These are phyloP conservation scores for Cavia aperea DNA, from an alignment of 2,113 vertebrate genomes.

Conservation along the genomic window DNA sequence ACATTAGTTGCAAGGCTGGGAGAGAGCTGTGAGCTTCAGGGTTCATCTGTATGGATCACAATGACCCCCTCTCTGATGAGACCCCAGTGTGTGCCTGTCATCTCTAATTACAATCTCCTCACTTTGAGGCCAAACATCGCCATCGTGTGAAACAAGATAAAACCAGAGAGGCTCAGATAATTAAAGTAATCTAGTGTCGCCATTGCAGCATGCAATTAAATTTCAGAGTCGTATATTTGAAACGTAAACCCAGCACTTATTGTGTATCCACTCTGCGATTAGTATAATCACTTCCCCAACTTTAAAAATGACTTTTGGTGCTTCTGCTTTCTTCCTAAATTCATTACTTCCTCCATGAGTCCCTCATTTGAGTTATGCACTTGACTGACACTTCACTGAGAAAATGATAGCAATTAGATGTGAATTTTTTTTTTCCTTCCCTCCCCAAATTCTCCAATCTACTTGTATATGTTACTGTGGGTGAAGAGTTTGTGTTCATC, in stretches of 20 bases:
- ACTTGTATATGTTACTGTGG: too few species aligned
- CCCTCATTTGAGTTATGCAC: background rate
- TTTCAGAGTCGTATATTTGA: background rate
- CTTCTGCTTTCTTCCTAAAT: background rate
- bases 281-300: background rate
- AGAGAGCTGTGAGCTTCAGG: background rate
- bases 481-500: background rate
- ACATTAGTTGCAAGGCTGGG: background rate
- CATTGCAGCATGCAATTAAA: background rate
- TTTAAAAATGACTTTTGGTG: background rate
- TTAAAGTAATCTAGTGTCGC: background rate
- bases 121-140: background rate
- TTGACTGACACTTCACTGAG: background rate
- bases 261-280: background rate
- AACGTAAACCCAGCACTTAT: background rate
- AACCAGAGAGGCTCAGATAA: background rate
- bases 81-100: background rate
- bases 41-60: too few species aligned
- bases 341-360: background rate
- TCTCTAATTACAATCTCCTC: background rate
- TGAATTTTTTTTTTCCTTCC: background rate
- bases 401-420: background rate
- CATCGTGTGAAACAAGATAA: background rate
- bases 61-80: accelerated
- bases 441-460: background rate